phyloP scores from a whole-genome alignment of 2,888 invertebrate species.

The Cactoblastis cactorum region DNA sequence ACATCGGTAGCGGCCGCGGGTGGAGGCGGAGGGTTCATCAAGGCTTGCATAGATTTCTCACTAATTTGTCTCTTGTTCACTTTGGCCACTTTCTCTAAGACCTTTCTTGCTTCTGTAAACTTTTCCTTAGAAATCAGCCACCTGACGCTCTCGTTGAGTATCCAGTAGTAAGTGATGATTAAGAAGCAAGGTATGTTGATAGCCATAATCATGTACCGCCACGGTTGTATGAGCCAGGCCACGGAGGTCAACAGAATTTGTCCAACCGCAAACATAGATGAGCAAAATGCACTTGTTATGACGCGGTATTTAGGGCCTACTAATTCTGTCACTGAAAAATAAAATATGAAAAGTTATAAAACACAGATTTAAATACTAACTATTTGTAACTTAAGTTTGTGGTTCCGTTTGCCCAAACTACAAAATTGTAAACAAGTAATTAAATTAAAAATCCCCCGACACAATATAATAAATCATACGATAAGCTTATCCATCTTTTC shows the following conservation, averaged over 20 bases:
- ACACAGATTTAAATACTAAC: too few relatives aligned
- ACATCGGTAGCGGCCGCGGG: conserved; percentile 9
- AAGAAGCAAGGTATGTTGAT: conserved; percentile 82
- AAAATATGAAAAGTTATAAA: too few relatives aligned
- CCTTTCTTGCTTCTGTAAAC: conserved; percentile 80
- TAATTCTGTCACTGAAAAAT: conserved; percentile 79
- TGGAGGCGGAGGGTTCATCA: conserved; percentile 57
- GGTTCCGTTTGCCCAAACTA: too few relatives aligned
- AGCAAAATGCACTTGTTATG: conserved; percentile 80
- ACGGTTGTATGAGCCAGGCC: conserved; percentile 80
- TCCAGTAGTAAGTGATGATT: conserved; percentile 80
- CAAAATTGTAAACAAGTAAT: too few relatives aligned
- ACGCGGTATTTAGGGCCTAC: conserved; percentile 83
- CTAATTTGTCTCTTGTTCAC: too few relatives aligned
- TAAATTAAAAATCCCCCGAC: too few relatives aligned
- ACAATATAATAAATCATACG: too few relatives aligned
- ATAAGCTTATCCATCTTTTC: too few relatives aligned
- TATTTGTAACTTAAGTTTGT: too few relatives aligned
- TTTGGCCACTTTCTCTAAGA: too few relatives aligned
- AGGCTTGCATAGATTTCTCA: too few relatives aligned
- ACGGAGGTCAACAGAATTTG: conserved; percentile 79
- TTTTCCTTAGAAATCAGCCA: conserved; percentile 87
- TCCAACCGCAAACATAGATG: conserved; percentile 82
- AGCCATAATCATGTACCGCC: too few relatives aligned
- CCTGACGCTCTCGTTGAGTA: conserved; percentile 82